phyloP scores from a whole-genome alignment of 1,140 invertebrate species.

The Ganaspis sp. region DNA sequence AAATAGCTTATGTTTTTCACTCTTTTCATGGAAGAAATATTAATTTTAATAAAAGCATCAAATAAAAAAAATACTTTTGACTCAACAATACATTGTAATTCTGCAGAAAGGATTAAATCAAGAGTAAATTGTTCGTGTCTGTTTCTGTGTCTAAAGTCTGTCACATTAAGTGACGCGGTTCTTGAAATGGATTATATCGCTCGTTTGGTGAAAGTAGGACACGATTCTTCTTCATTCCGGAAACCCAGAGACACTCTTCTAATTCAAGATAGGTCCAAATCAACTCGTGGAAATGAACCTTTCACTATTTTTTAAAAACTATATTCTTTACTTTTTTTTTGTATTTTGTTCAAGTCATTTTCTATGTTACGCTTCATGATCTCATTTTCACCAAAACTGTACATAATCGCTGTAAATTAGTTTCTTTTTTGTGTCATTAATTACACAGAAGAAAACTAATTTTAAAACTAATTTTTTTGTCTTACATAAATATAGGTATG shows the following conservation, averaged over 20 bases:
- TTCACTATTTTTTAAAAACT: not conserved
- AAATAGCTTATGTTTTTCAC: too few species aligned
- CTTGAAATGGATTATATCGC: slow-evolving; percentile 8
- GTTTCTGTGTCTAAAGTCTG: not conserved
- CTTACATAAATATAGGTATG: too few species aligned
- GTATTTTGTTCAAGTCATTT: not conserved
- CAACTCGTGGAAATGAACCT: slow-evolving; percentile 2
- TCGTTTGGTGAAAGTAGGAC: slow-evolving; percentile 16
- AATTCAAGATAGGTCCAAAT: slow-evolving; percentile 16
- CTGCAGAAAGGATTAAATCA: not conserved
- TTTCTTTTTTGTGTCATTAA: not conserved
- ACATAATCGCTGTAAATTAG: not conserved
- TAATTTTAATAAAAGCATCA: too few species aligned
- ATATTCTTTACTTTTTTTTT: not conserved
- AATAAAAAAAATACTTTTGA: not conserved
- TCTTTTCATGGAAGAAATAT: too few species aligned
- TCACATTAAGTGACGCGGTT: not conserved
- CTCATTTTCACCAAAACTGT: not conserved
- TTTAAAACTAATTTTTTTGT: too few species aligned
- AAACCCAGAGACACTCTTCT: slow-evolving; percentile 10
- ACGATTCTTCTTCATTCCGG: slow-evolving; percentile 24
- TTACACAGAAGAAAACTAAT: not conserved
- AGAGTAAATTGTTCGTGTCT: not conserved
- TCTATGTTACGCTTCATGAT: not conserved
- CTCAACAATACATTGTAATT: not conserved